Percentiles rank a stretch among this genome's conserved stretches.
phyloP scores from a whole-genome alignment of 2,888 invertebrate species.

The Cistogaster globosa region DNA sequence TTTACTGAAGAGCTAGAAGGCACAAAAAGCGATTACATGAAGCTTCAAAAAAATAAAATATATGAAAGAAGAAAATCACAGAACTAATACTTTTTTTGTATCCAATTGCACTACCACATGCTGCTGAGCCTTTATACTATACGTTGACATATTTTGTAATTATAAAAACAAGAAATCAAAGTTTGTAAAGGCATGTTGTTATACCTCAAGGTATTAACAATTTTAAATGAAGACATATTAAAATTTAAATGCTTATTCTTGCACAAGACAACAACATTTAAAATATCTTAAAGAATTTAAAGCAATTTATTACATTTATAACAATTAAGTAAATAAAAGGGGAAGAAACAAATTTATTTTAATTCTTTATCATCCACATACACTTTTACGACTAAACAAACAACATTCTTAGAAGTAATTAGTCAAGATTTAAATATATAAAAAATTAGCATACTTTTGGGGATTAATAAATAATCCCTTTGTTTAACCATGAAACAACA shows the following conservation, averaged over 20 bases:
- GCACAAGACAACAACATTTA: not conserved
- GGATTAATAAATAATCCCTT: slow-evolving; percentile 58
- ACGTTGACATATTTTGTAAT: slow-evolving; percentile 48
- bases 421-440: slow-evolving; percentile 51
- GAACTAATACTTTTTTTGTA: too few relatives aligned
- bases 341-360: slow-evolving; percentile 6
- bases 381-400: not conserved
- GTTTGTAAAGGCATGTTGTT: slow-evolving; percentile 18
- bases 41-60: too few relatives aligned
- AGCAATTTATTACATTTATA: slow-evolving; percentile 46
- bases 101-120: too few relatives aligned
- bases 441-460: slow-evolving; percentile 56
- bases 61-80: too few relatives aligned
- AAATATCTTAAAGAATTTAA: not conserved
- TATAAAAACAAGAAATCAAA: slow-evolving; percentile 18
- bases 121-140: slow-evolving; percentile 12
- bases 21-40: too few relatives aligned
- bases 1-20: too few relatives aligned
- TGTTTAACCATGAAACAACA: slow-evolving; percentile 29
- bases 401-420: slow-evolving; percentile 46
- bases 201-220: slow-evolving; percentile 39
- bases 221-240: slow-evolving; percentile 49
- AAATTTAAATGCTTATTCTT: slow-evolving; percentile 8
- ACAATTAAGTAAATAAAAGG: not conserved
- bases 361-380: slow-evolving; percentile 7